Percentiles rank a stretch among this genome's conserved stretches.
Conservation (phyloP, 2,113 vertebrate species). For the Lethenteron reissneri region DNA sequence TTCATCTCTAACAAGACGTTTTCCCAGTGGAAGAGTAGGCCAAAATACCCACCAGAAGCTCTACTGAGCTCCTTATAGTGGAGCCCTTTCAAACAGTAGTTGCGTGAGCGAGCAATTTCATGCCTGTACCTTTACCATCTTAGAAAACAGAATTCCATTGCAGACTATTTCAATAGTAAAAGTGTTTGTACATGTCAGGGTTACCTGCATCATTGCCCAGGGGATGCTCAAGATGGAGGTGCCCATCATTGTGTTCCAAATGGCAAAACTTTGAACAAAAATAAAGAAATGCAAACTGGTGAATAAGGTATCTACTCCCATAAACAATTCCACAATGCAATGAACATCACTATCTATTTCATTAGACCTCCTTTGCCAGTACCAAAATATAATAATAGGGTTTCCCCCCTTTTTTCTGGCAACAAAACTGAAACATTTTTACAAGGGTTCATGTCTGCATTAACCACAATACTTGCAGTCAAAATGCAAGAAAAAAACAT, state of each 20-base stretch:
- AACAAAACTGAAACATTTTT: too few relatives aligned
- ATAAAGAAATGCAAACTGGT: not conserved
- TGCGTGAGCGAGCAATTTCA: not conserved
- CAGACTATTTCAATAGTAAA: not conserved
- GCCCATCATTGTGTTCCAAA: constrained; percentile 99
- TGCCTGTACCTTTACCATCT: not conserved
- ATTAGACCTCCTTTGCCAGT: too few relatives aligned
- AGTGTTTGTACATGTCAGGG: not conserved
- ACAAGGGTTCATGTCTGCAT: too few relatives aligned
- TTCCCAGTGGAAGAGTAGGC: not conserved
- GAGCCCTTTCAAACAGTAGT: not conserved
- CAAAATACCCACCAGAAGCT: not conserved
- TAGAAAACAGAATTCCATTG: not conserved
- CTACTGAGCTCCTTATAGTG: not conserved
- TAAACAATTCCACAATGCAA: too few relatives aligned
- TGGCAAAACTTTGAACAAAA: constrained; percentile 49
- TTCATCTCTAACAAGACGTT: not conserved
- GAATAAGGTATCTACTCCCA: not conserved
- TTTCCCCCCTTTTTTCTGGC: too few relatives aligned
- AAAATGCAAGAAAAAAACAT: too few relatives aligned
- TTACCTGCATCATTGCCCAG: constrained; percentile 93
- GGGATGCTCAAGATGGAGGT: constrained; percentile 94
- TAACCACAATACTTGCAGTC: too few relatives aligned
- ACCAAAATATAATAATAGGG: too few relatives aligned
- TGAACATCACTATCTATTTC: too few relatives aligned